phyloP scores from a whole-genome alignment of 2,888 invertebrate species.

The Ochropacha duplaris region DNA sequence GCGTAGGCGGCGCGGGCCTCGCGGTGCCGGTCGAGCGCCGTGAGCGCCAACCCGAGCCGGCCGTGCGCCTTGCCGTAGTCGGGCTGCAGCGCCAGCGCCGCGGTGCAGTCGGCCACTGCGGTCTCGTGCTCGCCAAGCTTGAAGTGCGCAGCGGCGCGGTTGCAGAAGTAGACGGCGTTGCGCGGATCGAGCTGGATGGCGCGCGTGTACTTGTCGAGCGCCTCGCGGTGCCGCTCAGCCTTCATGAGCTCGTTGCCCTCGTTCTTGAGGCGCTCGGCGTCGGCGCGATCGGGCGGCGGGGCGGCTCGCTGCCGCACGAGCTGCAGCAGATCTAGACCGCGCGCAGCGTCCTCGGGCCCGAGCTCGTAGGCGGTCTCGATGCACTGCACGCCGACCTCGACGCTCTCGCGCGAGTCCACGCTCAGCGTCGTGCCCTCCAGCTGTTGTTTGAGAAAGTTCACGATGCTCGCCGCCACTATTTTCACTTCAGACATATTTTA shows the following conservation, averaged over 20 bases:
- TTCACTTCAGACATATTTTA: conserved; percentile 67
- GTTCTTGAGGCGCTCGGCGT: conserved; percentile 93
- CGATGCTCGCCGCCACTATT: conserved; percentile 81
- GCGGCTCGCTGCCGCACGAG: conserved; percentile 50
- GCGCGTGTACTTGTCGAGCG: conserved; percentile 92
- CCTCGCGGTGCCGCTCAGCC: conserved; percentile 89
- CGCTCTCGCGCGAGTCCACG: conserved; percentile 85
- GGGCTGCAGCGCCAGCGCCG: conserved; percentile 94
- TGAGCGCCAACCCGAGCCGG: conserved; percentile 94
- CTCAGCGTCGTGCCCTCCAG: conserved; percentile 74
- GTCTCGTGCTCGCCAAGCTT: conserved; percentile 92
- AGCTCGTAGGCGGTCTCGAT: conserved; percentile 95
- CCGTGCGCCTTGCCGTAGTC: conserved; percentile 98
- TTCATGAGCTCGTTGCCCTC: conserved; percentile 96
- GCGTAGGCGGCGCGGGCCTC: conserved; percentile 94
- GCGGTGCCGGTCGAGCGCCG: conserved; percentile 90
- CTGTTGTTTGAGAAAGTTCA: conserved; percentile 82
- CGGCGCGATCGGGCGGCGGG: conserved; percentile 69
- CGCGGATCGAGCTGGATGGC: conserved; percentile 93
- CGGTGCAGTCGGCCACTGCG: conserved; percentile 95
- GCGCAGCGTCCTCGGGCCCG: conserved; percentile 68
- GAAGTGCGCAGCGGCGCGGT: conserved; percentile 97
- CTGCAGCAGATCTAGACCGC: conserved; percentile 59
- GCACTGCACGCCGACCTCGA: conserved; percentile 97
- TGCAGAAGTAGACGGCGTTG: conserved; percentile 98